Conservation (phyloP, 2,113 vertebrate species). For the Perca flavescens region DNA sequence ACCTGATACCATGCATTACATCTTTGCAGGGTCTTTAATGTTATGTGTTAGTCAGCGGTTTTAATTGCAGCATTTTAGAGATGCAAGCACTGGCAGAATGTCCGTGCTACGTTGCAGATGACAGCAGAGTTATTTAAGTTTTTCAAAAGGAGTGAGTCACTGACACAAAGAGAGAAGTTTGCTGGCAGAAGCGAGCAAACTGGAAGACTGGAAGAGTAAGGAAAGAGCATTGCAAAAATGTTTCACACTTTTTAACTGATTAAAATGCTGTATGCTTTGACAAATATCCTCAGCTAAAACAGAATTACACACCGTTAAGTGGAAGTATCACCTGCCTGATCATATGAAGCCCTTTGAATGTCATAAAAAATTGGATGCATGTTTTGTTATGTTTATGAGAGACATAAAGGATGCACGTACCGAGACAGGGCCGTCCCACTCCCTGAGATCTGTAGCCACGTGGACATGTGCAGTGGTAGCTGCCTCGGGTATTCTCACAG, state of each 20-base stretch:
- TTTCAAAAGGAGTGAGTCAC: conserved; percentile 29
- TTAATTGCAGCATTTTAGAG: conserved; percentile 20
- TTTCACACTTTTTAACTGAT: not conserved
- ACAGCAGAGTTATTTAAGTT: conserved; percentile 4
- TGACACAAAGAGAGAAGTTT: conserved; percentile 21
- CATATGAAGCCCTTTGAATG: not conserved
- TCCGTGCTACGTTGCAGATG: conserved; percentile 1
- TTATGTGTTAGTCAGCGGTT: conserved; percentile 47
- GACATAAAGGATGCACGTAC: conserved; percentile 83
- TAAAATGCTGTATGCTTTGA: not conserved
- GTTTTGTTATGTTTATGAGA: not conserved
- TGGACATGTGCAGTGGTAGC: conserved; percentile 93
- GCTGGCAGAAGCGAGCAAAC: conserved; percentile 51
- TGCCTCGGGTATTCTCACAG: conserved; percentile 94
- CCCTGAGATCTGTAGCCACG: conserved; percentile 92
- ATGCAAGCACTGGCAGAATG: conserved; percentile 32
- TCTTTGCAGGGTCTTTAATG: not conserved
- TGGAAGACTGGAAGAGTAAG: conserved; percentile 7
- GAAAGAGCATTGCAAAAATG: conserved; percentile 7
- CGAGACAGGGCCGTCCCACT: conserved; percentile 89
- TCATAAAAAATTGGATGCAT: not conserved
- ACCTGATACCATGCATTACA: conserved; percentile 36
- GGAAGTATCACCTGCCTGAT: not conserved
- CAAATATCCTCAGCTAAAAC: not conserved
- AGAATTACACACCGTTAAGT: not conserved